phyloP scores from a whole-genome alignment of 2,113 vertebrate genomes.

The Odocoileus virginianus region DNA sequence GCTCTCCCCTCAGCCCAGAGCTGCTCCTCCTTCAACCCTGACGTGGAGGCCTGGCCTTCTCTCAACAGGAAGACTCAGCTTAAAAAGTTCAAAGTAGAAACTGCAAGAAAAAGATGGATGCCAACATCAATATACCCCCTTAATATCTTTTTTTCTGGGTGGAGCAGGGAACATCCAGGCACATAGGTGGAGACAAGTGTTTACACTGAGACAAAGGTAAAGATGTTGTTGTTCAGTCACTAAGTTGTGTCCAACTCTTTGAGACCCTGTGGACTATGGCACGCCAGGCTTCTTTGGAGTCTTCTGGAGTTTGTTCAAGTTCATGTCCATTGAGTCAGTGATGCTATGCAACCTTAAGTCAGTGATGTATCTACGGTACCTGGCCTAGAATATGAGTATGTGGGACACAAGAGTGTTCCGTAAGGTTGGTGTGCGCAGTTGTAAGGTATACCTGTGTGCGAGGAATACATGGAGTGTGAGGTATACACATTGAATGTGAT shows the following conservation, averaged over 20 bases:
- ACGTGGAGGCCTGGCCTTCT: not conserved
- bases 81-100: not conserved
- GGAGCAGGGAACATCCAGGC: not conserved
- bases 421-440: not conserved
- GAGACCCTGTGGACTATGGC: not conserved
- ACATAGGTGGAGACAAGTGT: not conserved
- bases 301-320: not conserved
- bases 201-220: not conserved
- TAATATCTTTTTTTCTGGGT: not conserved
- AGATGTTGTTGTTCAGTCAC: not conserved
- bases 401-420: not conserved
- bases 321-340: not conserved
- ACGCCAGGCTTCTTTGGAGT: not conserved
- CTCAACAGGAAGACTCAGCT: not conserved
- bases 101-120: not conserved
- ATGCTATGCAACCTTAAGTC: not conserved
- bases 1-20: not conserved
- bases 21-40: not conserved
- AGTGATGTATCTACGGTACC: not conserved
- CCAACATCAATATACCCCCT: not conserved
- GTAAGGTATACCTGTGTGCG: too few relatives aligned
- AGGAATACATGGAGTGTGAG: not conserved
- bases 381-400: not conserved
- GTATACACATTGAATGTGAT: accelerated
- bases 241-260: not conserved